These are phyloP conservation scores for Eubasilissa regina DNA, from an alignment of 1,140 invertebrate species.

Conservation along the genomic window DNA sequence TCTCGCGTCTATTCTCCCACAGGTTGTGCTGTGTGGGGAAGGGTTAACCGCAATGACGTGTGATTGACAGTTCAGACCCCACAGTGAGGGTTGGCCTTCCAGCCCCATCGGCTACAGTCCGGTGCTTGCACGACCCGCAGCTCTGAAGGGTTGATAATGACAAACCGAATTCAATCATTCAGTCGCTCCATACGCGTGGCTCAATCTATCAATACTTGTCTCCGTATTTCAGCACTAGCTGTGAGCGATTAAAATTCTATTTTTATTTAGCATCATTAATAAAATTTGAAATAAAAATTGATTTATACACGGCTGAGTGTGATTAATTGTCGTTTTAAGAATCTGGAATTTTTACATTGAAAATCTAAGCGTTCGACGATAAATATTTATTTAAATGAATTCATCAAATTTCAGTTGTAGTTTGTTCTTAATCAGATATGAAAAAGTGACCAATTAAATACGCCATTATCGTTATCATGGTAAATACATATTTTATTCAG, in stretches of 20 bases:
- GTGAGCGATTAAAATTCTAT: background rate
- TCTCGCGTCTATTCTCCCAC: background rate
- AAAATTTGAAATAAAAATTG: background rate
- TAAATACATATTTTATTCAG: no score
- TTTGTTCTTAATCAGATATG: no score
- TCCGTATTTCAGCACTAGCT: background rate
- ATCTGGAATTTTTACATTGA: no score
- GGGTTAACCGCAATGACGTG: conserved; percentile 39
- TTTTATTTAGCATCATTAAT: background rate
- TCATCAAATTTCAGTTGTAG: no score
- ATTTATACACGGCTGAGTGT: background rate
- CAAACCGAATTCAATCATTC: conserved; percentile 41
- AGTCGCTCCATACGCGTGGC: background rate
- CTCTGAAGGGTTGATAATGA: conserved; percentile 44
- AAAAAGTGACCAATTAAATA: no score
- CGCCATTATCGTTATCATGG: no score
- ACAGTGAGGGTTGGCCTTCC: background rate
- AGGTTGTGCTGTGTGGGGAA: background rate
- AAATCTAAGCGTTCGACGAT: no score
- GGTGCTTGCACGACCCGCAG: background rate
- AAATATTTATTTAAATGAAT: no score
- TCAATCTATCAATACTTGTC: conserved; percentile 30
- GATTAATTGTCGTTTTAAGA: no score
- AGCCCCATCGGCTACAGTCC: background rate
- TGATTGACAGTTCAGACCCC: conserved; percentile 42